Percentiles rank a stretch among this genome's conserved stretches.
Evolutionary conservation across 2,888 invertebrate genomes (phyloP).

Genomic region (Patella ulyssiponensis): DNA sequence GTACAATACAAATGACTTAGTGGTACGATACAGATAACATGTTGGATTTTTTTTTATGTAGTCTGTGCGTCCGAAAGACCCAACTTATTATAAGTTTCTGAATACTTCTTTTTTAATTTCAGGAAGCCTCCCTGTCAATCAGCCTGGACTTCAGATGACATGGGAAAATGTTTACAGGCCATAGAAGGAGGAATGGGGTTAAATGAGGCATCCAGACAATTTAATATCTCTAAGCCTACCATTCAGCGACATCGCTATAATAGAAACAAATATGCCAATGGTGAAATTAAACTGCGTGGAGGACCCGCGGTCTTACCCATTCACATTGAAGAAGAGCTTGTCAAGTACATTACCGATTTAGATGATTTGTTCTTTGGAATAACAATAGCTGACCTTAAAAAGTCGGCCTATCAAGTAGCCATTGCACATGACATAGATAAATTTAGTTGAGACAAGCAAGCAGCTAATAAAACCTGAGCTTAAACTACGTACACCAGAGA

Average conservation of each 20-base stretch:
- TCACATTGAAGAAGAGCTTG: background rate
- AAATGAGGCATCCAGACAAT: background rate
- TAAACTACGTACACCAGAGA: conserved; percentile 27
- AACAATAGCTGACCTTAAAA: background rate
- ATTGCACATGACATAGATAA: conserved; percentile 2
- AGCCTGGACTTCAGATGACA: background rate
- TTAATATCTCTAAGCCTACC: background rate
- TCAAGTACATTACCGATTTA: background rate
- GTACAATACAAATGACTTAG: background rate
- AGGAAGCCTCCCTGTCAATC: no score
- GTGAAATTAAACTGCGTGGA: background rate
- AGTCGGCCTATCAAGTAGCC: conserved; percentile 26
- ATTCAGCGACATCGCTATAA: background rate
- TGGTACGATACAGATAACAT: background rate
- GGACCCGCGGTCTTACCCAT: background rate
- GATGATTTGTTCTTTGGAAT: background rate
- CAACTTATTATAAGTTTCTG: no score
- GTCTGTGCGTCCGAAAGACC: no score
- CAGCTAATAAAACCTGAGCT: conserved; percentile 28
- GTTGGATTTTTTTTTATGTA: background rate
- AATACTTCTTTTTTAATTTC: background rate
- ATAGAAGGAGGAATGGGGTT: background rate
- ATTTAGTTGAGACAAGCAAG: conserved; percentile 18
- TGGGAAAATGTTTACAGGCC: background rate
- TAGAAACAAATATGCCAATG: background rate